Base-by-base conservation (phyloP, 2,888 invertebrate species). In the Amphipyra tragopoginis region DNA sequence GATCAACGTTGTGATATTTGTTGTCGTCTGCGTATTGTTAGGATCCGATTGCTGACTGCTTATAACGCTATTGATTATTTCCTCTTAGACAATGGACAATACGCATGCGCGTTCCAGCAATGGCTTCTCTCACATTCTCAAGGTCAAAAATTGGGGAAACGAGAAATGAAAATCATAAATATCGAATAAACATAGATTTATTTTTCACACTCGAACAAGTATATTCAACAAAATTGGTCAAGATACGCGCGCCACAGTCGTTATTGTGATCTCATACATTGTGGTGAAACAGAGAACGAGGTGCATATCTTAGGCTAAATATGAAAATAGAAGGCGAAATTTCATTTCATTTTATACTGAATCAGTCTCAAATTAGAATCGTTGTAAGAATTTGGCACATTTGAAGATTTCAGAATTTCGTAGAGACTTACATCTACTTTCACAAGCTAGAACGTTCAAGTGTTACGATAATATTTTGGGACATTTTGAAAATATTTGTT, bases 321-420 rank as follows among this genome's bases (percentile, higher is more conserved):
- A 93, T 80, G 90, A 93, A 93, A 92, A 93, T 93, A 93, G 85
- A 88, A 88, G 86, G 84, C 83, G 89, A 91, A 90, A 91, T 92
- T 90, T 89, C 13, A 90, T 92, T 90, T 91, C 87, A 66, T 84
- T 85, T 84, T 83, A 86, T 85, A 86, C 81, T 84, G 86, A 84
- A 84, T 93, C 93, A 94, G 93, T 94, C 94, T 93, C 92, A 88
- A 87, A 86, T 86, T 84, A 86, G 86, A 85, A 89, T 91, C 89
- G 90, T 90, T 91, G 87, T 83, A 77, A 81, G 81, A 85, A 85
- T 85, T 86, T 86, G 86, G 86, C 89, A 88, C 87, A 76, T 82
- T 80, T 68, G 75, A 70, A 69, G 72, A 75, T 67, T 78, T 70
- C 58, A 64, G 51, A 58, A 69, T 69, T 72, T 72, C 26, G 63